phyloP scores from a whole-genome alignment of 2,888 invertebrate genomes.

The Hofmannophila pseudospretella region DNA sequence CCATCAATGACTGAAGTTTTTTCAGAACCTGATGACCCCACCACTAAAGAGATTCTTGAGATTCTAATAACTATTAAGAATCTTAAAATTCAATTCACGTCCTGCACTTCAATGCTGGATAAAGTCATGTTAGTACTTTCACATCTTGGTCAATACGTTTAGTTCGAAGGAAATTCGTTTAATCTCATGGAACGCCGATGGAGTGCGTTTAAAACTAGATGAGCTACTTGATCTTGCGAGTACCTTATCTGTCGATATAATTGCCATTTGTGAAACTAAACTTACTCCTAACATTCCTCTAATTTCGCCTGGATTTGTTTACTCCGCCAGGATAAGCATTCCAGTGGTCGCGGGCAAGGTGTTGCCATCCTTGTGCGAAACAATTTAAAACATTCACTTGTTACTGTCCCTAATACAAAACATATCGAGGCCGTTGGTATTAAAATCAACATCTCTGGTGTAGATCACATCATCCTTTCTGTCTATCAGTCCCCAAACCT shows the following conservation, averaged over 20 bases:
- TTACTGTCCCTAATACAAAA: background rate
- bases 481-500: conserved; percentile 12
- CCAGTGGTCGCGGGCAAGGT: conserved; percentile 6
- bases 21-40: background rate
- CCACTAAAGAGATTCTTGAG: background rate
- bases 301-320: background rate
- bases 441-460: background rate
- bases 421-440: conserved; percentile 3
- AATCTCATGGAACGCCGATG: background rate
- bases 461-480: background rate
- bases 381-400: background rate
- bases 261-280: conserved; percentile 8
- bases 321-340: background rate
- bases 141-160: background rate
- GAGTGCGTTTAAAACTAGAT: background rate
- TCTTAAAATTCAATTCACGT: background rate
- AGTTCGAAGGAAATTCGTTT: background rate
- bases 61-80: background rate
- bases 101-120: background rate
- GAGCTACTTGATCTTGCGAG: conserved; percentile 1
- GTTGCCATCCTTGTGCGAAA: conserved; percentile 2
- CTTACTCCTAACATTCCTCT: background rate
- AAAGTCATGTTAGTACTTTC: background rate
- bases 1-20: background rate
- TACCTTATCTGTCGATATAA: conserved; percentile 6